A percentile compares a stretch with the other conserved stretches of the same genome.
phyloP scores from a whole-genome alignment of 1,140 invertebrate genomes.

The Acromyrmex heyeri region DNA sequence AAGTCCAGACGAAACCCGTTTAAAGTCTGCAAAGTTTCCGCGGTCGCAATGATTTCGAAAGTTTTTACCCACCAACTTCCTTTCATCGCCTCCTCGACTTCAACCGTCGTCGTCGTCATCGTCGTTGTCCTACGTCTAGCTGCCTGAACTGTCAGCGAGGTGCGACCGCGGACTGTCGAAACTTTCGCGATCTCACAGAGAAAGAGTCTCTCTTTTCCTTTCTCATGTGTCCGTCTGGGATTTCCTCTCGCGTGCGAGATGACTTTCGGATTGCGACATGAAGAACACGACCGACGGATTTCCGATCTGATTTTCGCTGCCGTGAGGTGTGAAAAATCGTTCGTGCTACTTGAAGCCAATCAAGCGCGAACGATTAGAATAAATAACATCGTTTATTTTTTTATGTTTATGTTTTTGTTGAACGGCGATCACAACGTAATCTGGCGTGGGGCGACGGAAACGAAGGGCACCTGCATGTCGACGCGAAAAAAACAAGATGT shows the following conservation, averaged over 20 bases:
- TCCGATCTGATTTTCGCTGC: constrained; percentile 28
- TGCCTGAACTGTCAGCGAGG: constrained; percentile 13
- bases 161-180: constrained; percentile 35
- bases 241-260: constrained; percentile 1
- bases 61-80: constrained; percentile 26
- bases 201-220: constrained; percentile 11
- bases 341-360: not conserved
- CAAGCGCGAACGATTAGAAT: not conserved
- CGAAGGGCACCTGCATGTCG: not conserved
- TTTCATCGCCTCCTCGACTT: constrained; percentile 36
- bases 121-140: not conserved
- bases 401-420: too few relatives aligned
- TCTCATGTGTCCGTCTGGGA: not conserved
- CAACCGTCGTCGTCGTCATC: not conserved
- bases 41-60: constrained; percentile 51
- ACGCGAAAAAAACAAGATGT: constrained; percentile 33
- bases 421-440: not conserved
- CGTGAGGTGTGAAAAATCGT: not conserved
- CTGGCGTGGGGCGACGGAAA: constrained; percentile 29
- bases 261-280: not conserved
- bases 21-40: constrained; percentile 56
- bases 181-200: constrained; percentile 43
- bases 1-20: constrained; percentile 50
- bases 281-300: constrained; percentile 13
- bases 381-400: not conserved